A percentile compares a stretch with the other conserved stretches of the same genome.
phyloP scores from a whole-genome alignment of 2,888 invertebrate species.

The Callyntrura guangdongensis region DNA sequence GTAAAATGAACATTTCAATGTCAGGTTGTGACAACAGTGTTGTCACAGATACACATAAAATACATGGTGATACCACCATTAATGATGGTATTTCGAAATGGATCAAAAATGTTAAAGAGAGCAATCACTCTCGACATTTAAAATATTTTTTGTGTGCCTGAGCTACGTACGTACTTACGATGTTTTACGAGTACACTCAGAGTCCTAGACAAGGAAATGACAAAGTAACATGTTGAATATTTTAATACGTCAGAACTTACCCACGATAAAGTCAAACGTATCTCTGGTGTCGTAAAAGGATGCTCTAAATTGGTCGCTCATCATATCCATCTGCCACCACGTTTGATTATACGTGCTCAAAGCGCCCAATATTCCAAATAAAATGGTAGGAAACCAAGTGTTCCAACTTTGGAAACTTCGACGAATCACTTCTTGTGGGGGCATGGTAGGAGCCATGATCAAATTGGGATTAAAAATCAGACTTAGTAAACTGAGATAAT shows the following conservation, averaged over 20 bases:
- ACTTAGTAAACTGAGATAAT: background rate
- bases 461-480: background rate
- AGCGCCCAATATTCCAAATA: constrained; percentile 79
- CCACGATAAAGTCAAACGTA: constrained; percentile 80
- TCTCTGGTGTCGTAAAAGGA: constrained; percentile 70
- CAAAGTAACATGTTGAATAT: too few relatives aligned
- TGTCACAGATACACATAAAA: too few relatives aligned
- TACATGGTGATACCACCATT: too few relatives aligned
- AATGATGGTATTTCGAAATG: too few relatives aligned
- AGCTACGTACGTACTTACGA: too few relatives aligned
- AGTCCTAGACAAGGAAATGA: too few relatives aligned
- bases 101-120: too few relatives aligned
- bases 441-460: constrained; percentile 77
- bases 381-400: constrained; percentile 78
- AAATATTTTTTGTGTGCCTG: too few relatives aligned
- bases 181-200: too few relatives aligned
- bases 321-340: constrained; percentile 76
- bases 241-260: constrained; percentile 59
- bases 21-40: constrained; percentile 3
- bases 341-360: constrained; percentile 72
- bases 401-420: constrained; percentile 77
- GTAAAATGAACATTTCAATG: constrained; percentile 12
- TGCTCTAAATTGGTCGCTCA: constrained; percentile 74
- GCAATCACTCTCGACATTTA: too few relatives aligned
- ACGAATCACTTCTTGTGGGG: constrained; percentile 70